phyloP scores from a whole-genome alignment of 1,140 invertebrate species.

The Theocolax elegans region DNA sequence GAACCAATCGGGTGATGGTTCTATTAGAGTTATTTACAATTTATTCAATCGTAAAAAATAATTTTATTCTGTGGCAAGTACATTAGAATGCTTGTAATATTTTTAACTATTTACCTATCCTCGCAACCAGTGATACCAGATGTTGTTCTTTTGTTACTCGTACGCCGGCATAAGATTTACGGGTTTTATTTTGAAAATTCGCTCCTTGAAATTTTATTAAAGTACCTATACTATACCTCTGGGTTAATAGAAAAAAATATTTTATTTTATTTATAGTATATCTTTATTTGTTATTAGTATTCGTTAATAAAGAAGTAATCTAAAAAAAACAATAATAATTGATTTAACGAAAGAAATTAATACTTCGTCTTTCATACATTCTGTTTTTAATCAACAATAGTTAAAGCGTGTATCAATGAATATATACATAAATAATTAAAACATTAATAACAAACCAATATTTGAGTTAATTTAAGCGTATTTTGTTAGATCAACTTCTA shows the following conservation, averaged over 20 bases:
- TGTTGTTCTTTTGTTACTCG: conserved; percentile 93
- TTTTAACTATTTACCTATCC: conserved; percentile 73
- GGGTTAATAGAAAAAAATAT: neutral
- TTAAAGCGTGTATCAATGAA: too few relatives aligned
- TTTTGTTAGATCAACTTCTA: too few relatives aligned
- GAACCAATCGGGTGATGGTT: conserved; percentile 98
- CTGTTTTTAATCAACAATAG: too few relatives aligned
- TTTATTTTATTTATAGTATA: neutral
- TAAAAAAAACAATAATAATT: too few relatives aligned
- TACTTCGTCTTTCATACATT: too few relatives aligned
- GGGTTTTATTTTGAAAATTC: conserved; percentile 92
- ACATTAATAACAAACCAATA: neutral
- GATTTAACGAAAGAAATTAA: too few relatives aligned
- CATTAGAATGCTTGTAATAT: too few relatives aligned
- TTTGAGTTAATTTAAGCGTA: too few relatives aligned
- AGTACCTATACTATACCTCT: conserved; percentile 70
- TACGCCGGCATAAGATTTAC: conserved; percentile 92
- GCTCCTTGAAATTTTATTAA: conserved; percentile 97
- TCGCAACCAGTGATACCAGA: conserved; percentile 92
- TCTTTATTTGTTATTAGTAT: too few relatives aligned
- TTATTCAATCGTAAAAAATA: neutral
- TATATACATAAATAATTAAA: too few relatives aligned
- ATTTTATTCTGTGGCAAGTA: neutral
- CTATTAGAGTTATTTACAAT: conserved; percentile 55
- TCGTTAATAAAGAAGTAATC: too few relatives aligned